Evolutionary conservation across 2,113 vertebrate genomes (phyloP).

Genomic region (Piaya cayana): DNA sequence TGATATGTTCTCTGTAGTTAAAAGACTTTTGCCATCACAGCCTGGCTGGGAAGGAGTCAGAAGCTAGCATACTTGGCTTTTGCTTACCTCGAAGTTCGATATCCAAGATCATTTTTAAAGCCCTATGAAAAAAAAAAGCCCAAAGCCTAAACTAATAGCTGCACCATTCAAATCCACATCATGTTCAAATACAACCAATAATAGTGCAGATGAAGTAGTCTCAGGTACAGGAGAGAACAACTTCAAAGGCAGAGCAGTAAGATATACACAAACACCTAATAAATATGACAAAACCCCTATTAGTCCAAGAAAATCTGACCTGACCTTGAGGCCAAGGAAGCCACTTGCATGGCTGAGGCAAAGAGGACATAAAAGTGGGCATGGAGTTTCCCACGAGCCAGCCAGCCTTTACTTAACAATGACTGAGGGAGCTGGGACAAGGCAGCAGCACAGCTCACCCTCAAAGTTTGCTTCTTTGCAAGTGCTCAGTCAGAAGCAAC

Average conservation of each 20-base stretch:
- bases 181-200: background rate
- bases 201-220: background rate
- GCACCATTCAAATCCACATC: background rate
- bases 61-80: background rate
- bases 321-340: background rate
- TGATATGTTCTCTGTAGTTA: background rate
- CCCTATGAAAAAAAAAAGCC: background rate
- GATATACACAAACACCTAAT: background rate
- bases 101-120: background rate
- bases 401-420: background rate
- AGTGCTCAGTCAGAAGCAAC: background rate
- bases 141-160: constrained; percentile 7
- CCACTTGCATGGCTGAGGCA: background rate
- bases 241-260: constrained; percentile 7
- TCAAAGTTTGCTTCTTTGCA: background rate
- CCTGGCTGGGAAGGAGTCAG: background rate
- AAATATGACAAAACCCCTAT: constrained; percentile 1
- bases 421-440: background rate
- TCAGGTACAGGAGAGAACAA: background rate
- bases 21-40: background rate
- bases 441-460: background rate
- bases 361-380: background rate
- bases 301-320: background rate
- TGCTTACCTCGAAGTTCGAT: background rate
- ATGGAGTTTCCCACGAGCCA: background rate